Conservation (phyloP, 2,113 vertebrate species). For the Aviceda subcristata region DNA sequence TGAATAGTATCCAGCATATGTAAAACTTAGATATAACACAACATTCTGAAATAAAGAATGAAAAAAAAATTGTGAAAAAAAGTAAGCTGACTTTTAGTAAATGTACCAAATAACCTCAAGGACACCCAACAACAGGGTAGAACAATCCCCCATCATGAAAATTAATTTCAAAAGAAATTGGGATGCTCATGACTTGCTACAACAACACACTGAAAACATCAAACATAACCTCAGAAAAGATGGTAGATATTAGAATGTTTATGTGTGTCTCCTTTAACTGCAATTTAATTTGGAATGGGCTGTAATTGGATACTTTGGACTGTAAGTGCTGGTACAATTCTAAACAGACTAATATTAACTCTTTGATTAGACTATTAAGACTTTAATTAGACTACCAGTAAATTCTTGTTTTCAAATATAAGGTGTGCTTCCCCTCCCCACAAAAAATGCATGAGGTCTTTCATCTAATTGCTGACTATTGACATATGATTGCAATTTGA, state of each 20-base stretch:
- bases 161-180: not conserved
- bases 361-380: not conserved
- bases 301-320: not conserved
- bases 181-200: not conserved
- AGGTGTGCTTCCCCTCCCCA: not conserved
- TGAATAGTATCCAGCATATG: not conserved
- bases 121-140: not conserved
- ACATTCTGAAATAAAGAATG: not conserved
- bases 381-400: not conserved
- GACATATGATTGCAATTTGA: not conserved
- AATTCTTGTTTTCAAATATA: not conserved
- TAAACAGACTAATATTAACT: not conserved
- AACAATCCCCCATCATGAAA: not conserved
- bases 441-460: not conserved
- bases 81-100: not conserved
- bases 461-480: not conserved
- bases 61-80: not conserved
- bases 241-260: not conserved
- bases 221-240: not conserved
- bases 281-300: not conserved
- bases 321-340: not conserved
- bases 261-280: not conserved
- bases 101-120: not conserved
- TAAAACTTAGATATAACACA: not conserved
- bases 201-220: not conserved